Evolutionary conservation across 1,140 invertebrate genomes (phyloP), one percentile per base, ranked within the genome.

Genomic region (Sipha flava): DNA sequence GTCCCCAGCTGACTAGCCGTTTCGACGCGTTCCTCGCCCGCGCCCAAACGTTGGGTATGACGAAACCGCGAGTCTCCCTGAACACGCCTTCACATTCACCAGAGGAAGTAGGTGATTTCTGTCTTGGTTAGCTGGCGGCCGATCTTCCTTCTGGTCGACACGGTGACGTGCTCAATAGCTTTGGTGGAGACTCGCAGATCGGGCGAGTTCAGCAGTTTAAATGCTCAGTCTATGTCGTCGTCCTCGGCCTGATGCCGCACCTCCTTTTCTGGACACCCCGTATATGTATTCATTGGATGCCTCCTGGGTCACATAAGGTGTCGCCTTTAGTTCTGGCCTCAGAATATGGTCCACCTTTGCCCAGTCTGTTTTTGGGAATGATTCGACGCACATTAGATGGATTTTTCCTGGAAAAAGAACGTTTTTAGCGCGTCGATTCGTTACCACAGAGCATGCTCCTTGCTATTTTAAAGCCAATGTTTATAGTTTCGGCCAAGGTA

Each of bases 241-340:
- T 62, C 29, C 2, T 62, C 1, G n/a, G 0, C 0, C 5, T 2
- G 16, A 62, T n/a, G 1, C 57, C 57, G 0, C 57, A 62, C 0
- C 26, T 7, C 0, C 57, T 16, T 0, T 9, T 0, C 0, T 34
- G 0, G 16, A 31, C n/a, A n/a, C n/a, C 0, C 29, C 57, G 6
- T 62, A 62, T 0, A 62, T 2, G 1, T 10, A 34, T 0, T 62
- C 57, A 0, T 6, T 6, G 0, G 57, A 62, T 0, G 57, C 57
- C 0, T 62, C 57, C 18, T 62, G 57, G 0, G 57, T 26, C 0
- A 34, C n/a, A n/a, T n/a, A n/a, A n/a, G n/a, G n/a, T n/a, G n/a
- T n/a, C n/a, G n/a, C n/a, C n/a, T n/a, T n/a, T n/a, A n/a, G n/a
- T n/a, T n/a, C n/a, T n/a, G n/a, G n/a, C n/a, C n/a, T n/a, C n/a